phyloP scores from a whole-genome alignment of 1,140 invertebrate species.

The Anoplophora glabripennis region DNA sequence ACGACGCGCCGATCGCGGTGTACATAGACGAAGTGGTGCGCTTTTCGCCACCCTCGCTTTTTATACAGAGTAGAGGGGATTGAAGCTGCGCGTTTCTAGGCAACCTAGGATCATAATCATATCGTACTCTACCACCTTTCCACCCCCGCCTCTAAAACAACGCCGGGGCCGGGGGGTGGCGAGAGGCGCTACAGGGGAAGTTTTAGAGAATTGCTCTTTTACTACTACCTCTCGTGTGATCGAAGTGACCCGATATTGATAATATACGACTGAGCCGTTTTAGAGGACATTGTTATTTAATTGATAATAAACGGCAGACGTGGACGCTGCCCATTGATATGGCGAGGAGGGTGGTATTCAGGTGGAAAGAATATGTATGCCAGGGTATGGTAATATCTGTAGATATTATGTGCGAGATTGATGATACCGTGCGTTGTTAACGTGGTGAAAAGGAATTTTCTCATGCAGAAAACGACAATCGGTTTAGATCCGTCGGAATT shows the following conservation, averaged over 20 bases:
- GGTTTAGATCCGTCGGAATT: too few relatives aligned
- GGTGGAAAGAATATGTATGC: too few relatives aligned
- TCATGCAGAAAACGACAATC: too few relatives aligned
- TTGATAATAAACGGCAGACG: too few relatives aligned
- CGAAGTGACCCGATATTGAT: slow-evolving; percentile 38
- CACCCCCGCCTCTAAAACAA: slow-evolving; percentile 7
- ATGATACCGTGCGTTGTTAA: too few relatives aligned
- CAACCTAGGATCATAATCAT: slow-evolving; percentile 47
- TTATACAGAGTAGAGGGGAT: slow-evolving; percentile 42
- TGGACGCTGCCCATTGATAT: too few relatives aligned
- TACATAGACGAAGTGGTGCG: slow-evolving; percentile 33
- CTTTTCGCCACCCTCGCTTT: slow-evolving; percentile 33
- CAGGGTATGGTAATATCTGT: too few relatives aligned
- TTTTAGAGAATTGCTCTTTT: slow-evolving; percentile 39
- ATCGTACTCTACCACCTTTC: slow-evolving; percentile 37
- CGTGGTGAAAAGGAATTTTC: too few relatives aligned
- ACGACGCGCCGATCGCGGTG: slow-evolving; percentile 20
- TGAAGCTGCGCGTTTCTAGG: slow-evolving; percentile 45
- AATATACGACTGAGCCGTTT: background rate
- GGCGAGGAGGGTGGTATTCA: too few relatives aligned
- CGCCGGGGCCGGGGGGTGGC: slow-evolving; percentile 18
- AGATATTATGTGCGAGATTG: too few relatives aligned
- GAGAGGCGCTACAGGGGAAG: slow-evolving; percentile 34
- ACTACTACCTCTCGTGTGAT: slow-evolving; percentile 37
- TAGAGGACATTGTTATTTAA: too few relatives aligned